Evolutionary conservation across 2,888 invertebrate genomes (phyloP), one percentile per base, ranked within the genome.

Genomic region (Monoplex corrugatus): DNA sequence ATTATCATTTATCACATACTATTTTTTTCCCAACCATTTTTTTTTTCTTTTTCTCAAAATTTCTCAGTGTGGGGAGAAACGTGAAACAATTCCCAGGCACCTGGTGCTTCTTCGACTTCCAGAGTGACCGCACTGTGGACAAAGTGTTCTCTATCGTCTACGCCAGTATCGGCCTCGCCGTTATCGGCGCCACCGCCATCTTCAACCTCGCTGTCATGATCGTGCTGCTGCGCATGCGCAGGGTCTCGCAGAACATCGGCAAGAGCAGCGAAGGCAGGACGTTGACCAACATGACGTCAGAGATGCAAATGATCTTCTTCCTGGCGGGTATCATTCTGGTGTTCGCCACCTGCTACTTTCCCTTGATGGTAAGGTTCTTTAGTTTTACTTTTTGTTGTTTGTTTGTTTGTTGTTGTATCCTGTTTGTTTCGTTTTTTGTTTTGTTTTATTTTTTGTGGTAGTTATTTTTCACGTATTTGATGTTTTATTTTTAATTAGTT

Each of bases 241-340:
- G 92, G 0, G 78, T 87, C n/a, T 78, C 89, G 3, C 43, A 83
- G 40, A 86, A 87, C 95, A 95, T 23, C 68, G 86, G 89, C 57
- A 89, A 90, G 38, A 88, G 89, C 2, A 87, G 87, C 10, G 40
- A 88, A 23, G 89, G 89, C 40, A 82, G 88, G 63, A 89, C 72
- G 35, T 35, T 91, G n/a, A 45, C 84, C 16, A 90, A 90, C 68
- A 75, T 91, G 50, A 87, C 90, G n/a, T 84, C 88, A n/a, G 96
- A 96, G 91, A 93, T 96, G 80, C 96, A 96, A 91, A 96, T 96
- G 96, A 94, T 95, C 84, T 92, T 95, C n/a, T 93, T 96, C 8
- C 93, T 96, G 8, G 91, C 95, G 1, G 95, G 95, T 35, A 95
- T 96, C 87, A 94, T 96, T 6, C 85, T 95, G 38, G 93, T 95